A percentile compares a stretch with the other conserved stretches of the same genome.
phyloP scores from a whole-genome alignment of 2,888 invertebrate species.

The Darwinula stevensoni region DNA sequence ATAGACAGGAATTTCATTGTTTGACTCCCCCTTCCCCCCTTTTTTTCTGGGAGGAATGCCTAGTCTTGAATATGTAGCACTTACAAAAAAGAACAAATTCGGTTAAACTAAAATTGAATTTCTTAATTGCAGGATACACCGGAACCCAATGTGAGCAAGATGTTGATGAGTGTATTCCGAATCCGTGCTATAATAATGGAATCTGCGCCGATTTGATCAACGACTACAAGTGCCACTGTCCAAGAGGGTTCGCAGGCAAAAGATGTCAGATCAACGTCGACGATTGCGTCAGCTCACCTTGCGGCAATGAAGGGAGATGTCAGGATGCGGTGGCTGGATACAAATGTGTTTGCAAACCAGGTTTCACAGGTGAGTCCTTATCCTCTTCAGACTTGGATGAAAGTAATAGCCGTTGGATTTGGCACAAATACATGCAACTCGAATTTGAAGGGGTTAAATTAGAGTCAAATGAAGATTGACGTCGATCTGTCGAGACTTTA shows the following conservation, averaged over 20 bases:
- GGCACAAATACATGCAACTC: too few relatives aligned
- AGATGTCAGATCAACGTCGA: conserved; percentile 61
- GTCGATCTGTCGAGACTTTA: too few relatives aligned
- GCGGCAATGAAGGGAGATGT: conserved; percentile 11
- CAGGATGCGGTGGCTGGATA: conserved; percentile 12
- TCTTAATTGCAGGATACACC: conserved; percentile 10
- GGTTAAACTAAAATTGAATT: conserved; percentile 1
- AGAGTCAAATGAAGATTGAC: too few relatives aligned
- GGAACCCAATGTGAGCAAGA: conserved; percentile 28
- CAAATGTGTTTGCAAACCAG: conserved; percentile 12
- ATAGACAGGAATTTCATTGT: too few relatives aligned
- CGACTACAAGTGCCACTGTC: conserved; percentile 26
- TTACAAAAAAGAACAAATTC: too few relatives aligned
- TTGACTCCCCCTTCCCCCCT: too few relatives aligned
- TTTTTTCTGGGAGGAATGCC: too few relatives aligned
- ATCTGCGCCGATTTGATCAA: conserved; percentile 14
- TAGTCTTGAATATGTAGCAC: too few relatives aligned
- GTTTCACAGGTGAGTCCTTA: conserved; percentile 11
- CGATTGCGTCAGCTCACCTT: conserved; percentile 47
- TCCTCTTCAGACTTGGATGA: too few relatives aligned
- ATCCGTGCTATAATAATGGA: conserved; percentile 33
- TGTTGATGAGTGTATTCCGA: conserved; percentile 60
- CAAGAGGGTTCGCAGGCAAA: conserved; percentile 37
- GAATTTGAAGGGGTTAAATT: too few relatives aligned
- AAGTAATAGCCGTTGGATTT: too few relatives aligned